phyloP scores from a whole-genome alignment of 1,140 invertebrate species.

The Papilio polytes region DNA sequence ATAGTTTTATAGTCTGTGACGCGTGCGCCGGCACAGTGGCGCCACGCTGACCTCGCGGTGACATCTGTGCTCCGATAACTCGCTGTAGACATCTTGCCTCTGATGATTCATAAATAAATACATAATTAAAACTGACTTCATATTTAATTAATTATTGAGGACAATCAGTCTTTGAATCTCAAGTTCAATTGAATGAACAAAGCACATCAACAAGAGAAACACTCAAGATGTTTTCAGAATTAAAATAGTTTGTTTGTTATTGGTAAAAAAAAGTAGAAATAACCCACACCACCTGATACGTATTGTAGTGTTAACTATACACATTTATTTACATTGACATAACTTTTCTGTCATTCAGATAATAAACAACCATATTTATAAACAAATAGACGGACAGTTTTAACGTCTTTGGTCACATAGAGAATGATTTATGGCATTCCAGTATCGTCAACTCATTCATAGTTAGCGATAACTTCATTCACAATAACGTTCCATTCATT shows the following conservation, averaged over 20 bases:
- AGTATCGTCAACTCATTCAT: neutral
- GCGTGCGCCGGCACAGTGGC: neutral
- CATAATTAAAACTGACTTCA: neutral
- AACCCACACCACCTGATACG: no score
- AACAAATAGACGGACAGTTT: neutral
- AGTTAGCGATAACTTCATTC: conserved; percentile 9
- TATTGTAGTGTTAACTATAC: no score
- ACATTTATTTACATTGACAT: no score
- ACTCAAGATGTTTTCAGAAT: no score
- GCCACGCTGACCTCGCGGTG: conserved; percentile 1
- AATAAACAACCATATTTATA: neutral
- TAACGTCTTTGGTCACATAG: neutral
- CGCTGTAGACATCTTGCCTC: neutral
- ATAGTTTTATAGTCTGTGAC: neutral
- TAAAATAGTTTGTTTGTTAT: no score
- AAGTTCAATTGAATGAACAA: no score
- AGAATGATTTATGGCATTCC: neutral
- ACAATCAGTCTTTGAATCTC: neutral
- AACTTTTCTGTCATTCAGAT: no score
- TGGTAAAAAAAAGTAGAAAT: no score
- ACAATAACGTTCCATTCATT: neutral
- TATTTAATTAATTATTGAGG: neutral
- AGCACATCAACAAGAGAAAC: neutral
- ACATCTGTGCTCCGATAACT: neutral
- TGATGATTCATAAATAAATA: neutral